Percentiles rank a stretch among this genome's conserved stretches.
phyloP scores from a whole-genome alignment of 2,888 invertebrate genomes.

The Amblyjoppa fuscipennis region DNA sequence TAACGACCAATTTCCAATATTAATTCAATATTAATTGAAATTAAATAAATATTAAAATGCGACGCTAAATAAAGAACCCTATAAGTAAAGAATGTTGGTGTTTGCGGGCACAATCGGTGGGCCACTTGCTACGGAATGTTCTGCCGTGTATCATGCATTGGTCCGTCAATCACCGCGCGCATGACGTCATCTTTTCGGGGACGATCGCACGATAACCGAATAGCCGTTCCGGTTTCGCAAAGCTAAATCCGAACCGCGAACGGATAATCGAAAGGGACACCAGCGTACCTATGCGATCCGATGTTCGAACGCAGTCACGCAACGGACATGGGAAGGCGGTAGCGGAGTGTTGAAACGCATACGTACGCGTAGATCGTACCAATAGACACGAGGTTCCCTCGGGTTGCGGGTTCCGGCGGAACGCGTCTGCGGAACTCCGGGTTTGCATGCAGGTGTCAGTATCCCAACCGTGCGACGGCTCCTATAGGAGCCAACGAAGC shows the following conservation, averaged over 20 bases:
- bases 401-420: conserved; percentile 25
- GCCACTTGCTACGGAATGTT: neutral
- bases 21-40: too few species aligned
- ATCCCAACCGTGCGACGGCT: conserved; percentile 50
- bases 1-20: too few species aligned
- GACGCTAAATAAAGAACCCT: too few species aligned
- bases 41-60: too few species aligned
- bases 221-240: neutral
- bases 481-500: conserved; percentile 16
- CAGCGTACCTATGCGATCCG: neutral
- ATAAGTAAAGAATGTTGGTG: too few species aligned
- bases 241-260: conserved; percentile 9
- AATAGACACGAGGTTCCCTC: conserved; percentile 14
- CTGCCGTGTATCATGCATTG: neutral
- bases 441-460: conserved; percentile 66
- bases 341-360: neutral
- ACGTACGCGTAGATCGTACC: conserved; percentile 12
- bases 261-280: conserved; percentile 8
- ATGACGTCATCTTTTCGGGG: neutral
- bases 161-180: neutral
- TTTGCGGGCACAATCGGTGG: too few species aligned
- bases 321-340: conserved; percentile 18
- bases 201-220: neutral
- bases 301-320: conserved; percentile 43
- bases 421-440: conserved; percentile 36